Base-by-base conservation (phyloP, 1,140 invertebrate species). In the Drosophila prosaltans region DNA sequence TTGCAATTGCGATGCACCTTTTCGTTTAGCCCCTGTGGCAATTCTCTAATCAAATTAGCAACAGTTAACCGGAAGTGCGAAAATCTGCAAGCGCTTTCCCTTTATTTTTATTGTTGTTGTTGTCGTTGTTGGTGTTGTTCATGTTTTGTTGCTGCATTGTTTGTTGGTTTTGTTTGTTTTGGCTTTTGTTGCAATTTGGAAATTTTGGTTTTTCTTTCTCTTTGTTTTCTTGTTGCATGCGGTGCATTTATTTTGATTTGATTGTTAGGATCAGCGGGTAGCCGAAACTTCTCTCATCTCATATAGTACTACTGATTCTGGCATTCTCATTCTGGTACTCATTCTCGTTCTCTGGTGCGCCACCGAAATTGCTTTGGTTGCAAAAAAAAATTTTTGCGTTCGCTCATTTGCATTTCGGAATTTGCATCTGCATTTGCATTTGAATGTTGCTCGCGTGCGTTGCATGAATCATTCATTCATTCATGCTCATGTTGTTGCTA, bases 21-120 rank as follows among this genome's bases (percentile, higher is more conserved):
- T 48, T 48, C 7, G 21, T 16, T 45, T 45, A 6, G 8, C 21
- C 7, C 45, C 45, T 41, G 68, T 54, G 48, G 64, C 78, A 69
- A 83, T 40, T 88, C 84, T 86, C 83, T 88, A 88, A 88, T 88
- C 83, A 88, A 88, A 88, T 88, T 88, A 88, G 83, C 77, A 83
- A 88, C 84, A 80, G 84, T 80, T 88, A 80, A 80, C 70, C 80
- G 82, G 82, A 86, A 82, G 83, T 86, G 82, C 72, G 71, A 81
- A 83, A 86, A 86, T 75, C 71, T 67, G 39, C 70, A 61, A 72
- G 57, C 68, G 71, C 72, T 69, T 72, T 71, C 60, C 67, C 72
- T 26, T n/a, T 26, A 30, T 36, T 4, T 36, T 59, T 64, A 41
- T 65, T 28, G 48, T 16, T 45, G n/a, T 61, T 16, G 16, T 16